phyloP scores from a whole-genome alignment of 2,888 invertebrate genomes.

The Chrysolina oricalcia region DNA sequence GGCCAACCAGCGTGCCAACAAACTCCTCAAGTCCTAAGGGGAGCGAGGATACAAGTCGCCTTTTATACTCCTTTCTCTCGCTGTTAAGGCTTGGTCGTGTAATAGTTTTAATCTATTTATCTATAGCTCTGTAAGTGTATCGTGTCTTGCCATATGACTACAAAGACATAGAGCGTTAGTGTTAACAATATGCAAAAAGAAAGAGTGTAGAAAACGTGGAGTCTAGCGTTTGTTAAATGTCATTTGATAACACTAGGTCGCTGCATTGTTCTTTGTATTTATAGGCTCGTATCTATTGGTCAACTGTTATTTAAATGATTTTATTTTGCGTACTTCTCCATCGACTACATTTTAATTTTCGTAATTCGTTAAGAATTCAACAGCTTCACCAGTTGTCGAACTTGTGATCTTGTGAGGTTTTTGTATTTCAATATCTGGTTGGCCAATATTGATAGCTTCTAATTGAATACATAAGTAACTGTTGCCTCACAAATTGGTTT shows the following conservation, averaged over 20 bases:
- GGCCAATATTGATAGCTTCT: slow-evolving; percentile 3
- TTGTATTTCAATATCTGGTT: slow-evolving; percentile 13
- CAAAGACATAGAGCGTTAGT: background rate
- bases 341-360: background rate
- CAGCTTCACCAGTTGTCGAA: background rate
- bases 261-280: background rate
- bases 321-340: background rate
- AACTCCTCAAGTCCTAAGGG: slow-evolving; percentile 87
- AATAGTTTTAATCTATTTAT: slow-evolving; percentile 41
- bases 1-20: slow-evolving; percentile 97
- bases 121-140: slow-evolving; percentile 25
- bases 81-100: slow-evolving; percentile 64
- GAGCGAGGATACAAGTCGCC: slow-evolving; percentile 65
- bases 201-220: background rate
- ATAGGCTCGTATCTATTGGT: background rate
- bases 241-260: background rate
- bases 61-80: slow-evolving; percentile 70
- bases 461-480: background rate
- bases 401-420: background rate
- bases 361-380: no score
- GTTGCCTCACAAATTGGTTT: background rate
- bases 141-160: slow-evolving; percentile 9
- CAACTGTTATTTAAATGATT: background rate
- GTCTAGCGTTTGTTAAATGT: background rate
- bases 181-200: background rate